These are phyloP conservation scores for Stigmatopora argus DNA, from an alignment of 2,113 vertebrate species.

Conservation along the genomic window DNA sequence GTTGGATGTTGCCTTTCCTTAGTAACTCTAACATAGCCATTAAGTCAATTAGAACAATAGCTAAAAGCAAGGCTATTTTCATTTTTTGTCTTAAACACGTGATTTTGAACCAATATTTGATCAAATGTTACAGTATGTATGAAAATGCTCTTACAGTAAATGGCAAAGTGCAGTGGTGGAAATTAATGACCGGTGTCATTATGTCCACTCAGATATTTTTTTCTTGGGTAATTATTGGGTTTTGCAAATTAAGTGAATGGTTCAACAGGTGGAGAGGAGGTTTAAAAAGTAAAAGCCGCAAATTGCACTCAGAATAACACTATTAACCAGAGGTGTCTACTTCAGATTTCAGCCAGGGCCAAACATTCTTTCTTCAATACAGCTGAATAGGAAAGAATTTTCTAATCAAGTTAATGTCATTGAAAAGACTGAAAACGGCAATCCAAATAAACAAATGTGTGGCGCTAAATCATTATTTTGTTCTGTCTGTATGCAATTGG, in stretches of 20 bases:
- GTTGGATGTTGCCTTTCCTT: too few relatives aligned
- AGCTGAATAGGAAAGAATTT: not conserved
- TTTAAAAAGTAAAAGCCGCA: not conserved
- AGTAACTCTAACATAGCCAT: too few relatives aligned
- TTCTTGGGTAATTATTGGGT: not conserved
- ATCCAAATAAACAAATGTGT: not conserved
- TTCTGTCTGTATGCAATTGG: too few relatives aligned
- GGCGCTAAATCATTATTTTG: too few relatives aligned
- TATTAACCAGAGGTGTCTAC: not conserved
- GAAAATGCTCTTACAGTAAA: not conserved
- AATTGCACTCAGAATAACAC: not conserved
- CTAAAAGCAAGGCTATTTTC: not conserved
- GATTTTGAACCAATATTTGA: too few relatives aligned
- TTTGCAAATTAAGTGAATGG: not conserved
- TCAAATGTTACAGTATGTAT: not conserved
- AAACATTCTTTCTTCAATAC: not conserved
- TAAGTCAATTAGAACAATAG: not conserved
- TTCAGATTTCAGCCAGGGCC: not conserved
- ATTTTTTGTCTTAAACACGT: not conserved
- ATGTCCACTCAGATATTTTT: not conserved
- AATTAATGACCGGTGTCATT: not conserved
- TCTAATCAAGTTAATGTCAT: not conserved
- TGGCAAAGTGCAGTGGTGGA: not conserved
- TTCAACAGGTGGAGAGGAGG: not conserved
- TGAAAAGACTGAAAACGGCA: conserved; percentile 1